Base-by-base conservation (phyloP, 1,140 invertebrate genomes). In the Euwallacea fornicatus region DNA sequence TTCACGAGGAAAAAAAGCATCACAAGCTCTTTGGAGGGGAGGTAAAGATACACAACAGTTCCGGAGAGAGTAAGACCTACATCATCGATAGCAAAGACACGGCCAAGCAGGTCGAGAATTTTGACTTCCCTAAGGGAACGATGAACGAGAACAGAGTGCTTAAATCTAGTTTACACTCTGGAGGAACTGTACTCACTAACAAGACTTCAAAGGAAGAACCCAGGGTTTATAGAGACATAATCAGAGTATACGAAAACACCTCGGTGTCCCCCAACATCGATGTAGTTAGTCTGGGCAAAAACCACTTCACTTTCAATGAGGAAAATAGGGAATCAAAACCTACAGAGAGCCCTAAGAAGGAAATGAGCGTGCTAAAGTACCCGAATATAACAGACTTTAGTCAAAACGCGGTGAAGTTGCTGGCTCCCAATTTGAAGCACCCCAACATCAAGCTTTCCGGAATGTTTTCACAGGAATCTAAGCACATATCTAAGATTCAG, bases 1-100 rank as follows among this genome's bases (percentile, higher is more conserved):
- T 80, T 56, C 68, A 73, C 33, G 73, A 73, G 10, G 73, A 73
- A 41, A 79, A 79, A 67, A 79, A 78, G 56, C 86, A 87, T 0
- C 78, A 90, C 9, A 90, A 91, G 79, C 86, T 92, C 84, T 93
- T 92, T 81, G 91, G 91, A 2, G 91, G 90, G 1, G 88, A 92
- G 83, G 90, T 92, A 0, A 88, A 90, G 78, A 91, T 92, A 66
- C 81, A 78, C 9, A 76, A 76, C 6, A 74, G 73, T 3, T 72
- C 75, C 2, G 88, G 88, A 7, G 88, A 90, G 71, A 88, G 86
- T 0, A 91, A 89, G 56, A 91, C 89, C 2, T 85, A 91, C 81
- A 85, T 88, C 58, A 91, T 91, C 73, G 90, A 91, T 75, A 85
- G 86, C 2, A 76, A 79, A 66, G 73, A 77, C 6, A 69, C 75